These are phyloP conservation scores for Drosophila colorata DNA, from an alignment of 2,888 invertebrate species.

Conservation along the genomic window DNA sequence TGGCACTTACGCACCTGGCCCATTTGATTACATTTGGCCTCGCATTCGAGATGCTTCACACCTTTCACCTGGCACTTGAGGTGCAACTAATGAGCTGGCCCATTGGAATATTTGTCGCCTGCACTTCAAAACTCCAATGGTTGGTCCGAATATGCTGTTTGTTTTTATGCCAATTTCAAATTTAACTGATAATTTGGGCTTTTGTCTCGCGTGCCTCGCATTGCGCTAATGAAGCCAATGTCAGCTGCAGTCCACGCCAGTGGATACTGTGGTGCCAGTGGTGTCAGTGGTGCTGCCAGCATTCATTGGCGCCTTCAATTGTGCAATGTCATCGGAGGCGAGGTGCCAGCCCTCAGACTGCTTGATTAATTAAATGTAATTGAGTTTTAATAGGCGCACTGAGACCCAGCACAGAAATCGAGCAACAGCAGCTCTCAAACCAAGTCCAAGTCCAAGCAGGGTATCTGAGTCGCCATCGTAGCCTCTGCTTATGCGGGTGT, in stretches of 20 bases:
- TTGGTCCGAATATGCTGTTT: constrained; percentile 17
- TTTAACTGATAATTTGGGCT: constrained; percentile 64
- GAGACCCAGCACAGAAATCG: constrained; percentile 11
- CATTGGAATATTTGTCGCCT: constrained; percentile 60
- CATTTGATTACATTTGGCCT: constrained; percentile 30
- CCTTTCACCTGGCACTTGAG: constrained; percentile 46
- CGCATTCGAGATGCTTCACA: constrained; percentile 33
- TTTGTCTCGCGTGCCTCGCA: neutral
- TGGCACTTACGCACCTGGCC: constrained; percentile 17
- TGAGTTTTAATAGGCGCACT: constrained; percentile 73
- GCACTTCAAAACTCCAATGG: constrained; percentile 28
- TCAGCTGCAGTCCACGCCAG: constrained; percentile 29
- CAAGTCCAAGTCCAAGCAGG: constrained; percentile 14
- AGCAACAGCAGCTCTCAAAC: constrained; percentile 12
- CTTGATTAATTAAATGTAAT: constrained; percentile 80
- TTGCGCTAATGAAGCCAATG: constrained; percentile 74
- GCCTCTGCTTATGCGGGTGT: constrained; percentile 28
- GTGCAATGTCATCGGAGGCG: constrained; percentile 61
- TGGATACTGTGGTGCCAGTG: constrained; percentile 4
- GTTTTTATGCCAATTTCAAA: constrained; percentile 52
- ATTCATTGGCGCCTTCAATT: constrained; percentile 54
- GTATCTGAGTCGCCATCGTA: constrained; percentile 3
- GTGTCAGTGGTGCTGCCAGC: constrained; percentile 3
- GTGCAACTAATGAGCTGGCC: constrained; percentile 54
- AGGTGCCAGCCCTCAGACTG: constrained; percentile 33